Evolutionary conservation across 2,888 invertebrate genomes (phyloP).

Genomic region (Eumacrocentrus americanus): DNA sequence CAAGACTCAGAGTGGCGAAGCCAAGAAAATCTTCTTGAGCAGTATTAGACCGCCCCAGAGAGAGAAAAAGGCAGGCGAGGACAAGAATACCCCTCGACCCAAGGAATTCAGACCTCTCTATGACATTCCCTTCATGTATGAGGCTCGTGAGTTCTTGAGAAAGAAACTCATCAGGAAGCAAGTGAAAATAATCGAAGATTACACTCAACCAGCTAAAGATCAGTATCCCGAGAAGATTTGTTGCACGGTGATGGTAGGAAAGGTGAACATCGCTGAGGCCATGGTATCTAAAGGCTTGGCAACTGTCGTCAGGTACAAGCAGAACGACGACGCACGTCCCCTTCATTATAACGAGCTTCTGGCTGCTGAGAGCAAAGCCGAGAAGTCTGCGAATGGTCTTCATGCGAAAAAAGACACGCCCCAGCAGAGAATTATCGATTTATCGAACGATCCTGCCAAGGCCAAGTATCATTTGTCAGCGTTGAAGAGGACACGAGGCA

Average conservation of each 20-base stretch:
- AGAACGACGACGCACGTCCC: conserved; percentile 95
- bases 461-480: conserved; percentile 93
- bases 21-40: conserved; percentile 93
- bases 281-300: conserved; percentile 91
- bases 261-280: conserved; percentile 92
- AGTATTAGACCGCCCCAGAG: conserved; percentile 95
- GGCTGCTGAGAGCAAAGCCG: conserved; percentile 91
- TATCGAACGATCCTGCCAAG: conserved; percentile 79
- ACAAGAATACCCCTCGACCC: conserved; percentile 71
- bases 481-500: conserved; percentile 86
- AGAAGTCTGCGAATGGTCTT: conserved; percentile 81
- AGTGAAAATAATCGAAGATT: conserved; percentile 91
- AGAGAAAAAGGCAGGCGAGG: conserved; percentile 67
- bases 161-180: conserved; percentile 96
- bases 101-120: conserved; percentile 90
- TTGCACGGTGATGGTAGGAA: conserved; percentile 87
- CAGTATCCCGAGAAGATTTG: conserved; percentile 94
- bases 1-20: conserved; percentile 76
- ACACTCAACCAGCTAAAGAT: conserved; percentile 93
- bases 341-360: conserved; percentile 90
- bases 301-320: conserved; percentile 90
- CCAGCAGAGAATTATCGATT: conserved; percentile 85
- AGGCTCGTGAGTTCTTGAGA: conserved; percentile 94
- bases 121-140: conserved; percentile 98
- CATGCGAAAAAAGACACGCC: conserved; percentile 89